Base-by-base conservation (phyloP, 64 coral and sea anemone genomes). In the Orbicella faveolata region DNA sequence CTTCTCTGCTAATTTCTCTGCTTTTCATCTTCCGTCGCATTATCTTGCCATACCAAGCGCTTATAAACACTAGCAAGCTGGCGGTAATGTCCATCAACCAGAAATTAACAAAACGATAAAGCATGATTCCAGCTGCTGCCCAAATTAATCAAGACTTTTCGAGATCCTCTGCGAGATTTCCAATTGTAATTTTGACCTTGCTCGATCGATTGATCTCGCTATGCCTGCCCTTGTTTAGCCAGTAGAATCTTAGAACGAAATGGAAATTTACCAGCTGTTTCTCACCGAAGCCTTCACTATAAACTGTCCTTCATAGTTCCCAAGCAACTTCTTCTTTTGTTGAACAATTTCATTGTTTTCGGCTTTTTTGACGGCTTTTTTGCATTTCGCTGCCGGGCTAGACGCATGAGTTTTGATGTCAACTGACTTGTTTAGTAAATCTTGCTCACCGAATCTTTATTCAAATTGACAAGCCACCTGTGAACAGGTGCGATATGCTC, bases 21-120 rank as follows among this genome's bases (percentile, higher is more conserved):
- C 44, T n/a, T 63, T 74, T 35, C 53, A 63, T 34, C 13, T 18
- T 69, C 1, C 81, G 19, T 41, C 81, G 81, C 23, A 34, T 39
- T 25, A 41, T 70, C 36, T 91, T 91, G 1, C 89, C 89, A 33
- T 91, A 84, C 57, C 70, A 75, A 20, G 89, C 89, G 62, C 89
- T 91, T 35, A 61, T 63, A 36, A 91, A 75, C 4, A 91, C 80
- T 48, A 83, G 52, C 33, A 90, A 36, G 36, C 89, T 90, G 7
- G 89, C 67, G 21, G 80, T 62, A 4, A 83, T 34, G 70, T 90
- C 89, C 39, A 90, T 36, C 48, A 90, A 57, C 37, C 78, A 73
- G 19, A 90, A 90, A 23, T 90, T 90, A 0, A 83, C 68, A 75
- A 67, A 55, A 19, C 77, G 62, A 70, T 79, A 89, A 16, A 65